Evolutionary conservation across 2,113 vertebrate species (phyloP).

Genomic region (Dryoscopus gambensis): DNA sequence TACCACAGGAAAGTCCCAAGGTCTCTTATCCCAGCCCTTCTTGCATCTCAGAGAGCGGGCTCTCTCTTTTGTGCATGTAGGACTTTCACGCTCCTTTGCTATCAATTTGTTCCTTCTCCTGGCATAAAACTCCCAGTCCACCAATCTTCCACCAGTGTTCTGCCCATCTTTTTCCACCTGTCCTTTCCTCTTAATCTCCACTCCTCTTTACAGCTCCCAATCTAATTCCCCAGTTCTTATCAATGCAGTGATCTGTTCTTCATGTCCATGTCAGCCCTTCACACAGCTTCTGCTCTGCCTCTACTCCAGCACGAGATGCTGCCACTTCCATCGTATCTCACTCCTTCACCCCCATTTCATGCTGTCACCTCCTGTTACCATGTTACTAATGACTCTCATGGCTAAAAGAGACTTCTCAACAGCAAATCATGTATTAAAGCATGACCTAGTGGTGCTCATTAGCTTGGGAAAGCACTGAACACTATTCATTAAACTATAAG

Average conservation of each 20-base stretch:
- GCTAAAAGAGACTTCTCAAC: background rate
- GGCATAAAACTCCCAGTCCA: background rate
- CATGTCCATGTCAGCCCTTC: background rate
- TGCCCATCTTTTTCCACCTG: background rate
- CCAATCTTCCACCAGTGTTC: fast-evolving
- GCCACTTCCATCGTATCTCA: background rate
- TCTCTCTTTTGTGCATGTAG: background rate
- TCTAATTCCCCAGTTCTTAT: background rate
- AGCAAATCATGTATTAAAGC: background rate
- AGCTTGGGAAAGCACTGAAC: background rate
- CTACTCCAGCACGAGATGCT: background rate
- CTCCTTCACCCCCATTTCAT: background rate
- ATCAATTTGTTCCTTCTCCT: background rate
- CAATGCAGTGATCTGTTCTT: background rate
- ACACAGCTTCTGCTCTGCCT: background rate
- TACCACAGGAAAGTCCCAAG: background rate
- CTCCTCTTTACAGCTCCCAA: background rate
- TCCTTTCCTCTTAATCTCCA: background rate
- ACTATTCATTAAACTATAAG: background rate
- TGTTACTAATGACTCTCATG: background rate
- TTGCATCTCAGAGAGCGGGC: background rate
- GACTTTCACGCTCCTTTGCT: background rate
- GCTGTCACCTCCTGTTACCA: background rate
- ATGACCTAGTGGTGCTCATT: background rate
- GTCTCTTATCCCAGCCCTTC: background rate